These are phyloP conservation scores for Ophioderma brevispina DNA, from an alignment of 35 echinoderm and acorn worm genomes.

Conservation along the genomic window DNA sequence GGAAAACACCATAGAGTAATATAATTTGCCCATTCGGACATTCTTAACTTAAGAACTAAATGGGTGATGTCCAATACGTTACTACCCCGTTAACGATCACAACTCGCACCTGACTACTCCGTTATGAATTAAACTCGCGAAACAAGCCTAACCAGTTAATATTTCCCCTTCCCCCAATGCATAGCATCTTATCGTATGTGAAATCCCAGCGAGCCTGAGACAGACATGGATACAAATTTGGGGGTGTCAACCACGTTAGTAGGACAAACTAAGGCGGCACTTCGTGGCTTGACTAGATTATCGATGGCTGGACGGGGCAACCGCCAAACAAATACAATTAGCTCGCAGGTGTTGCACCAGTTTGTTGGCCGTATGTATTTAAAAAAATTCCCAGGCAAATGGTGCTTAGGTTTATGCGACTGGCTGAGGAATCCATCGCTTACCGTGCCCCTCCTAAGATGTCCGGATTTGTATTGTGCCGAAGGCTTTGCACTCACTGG, in stretches of 20 bases:
- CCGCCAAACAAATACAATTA: neutral
- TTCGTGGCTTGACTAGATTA: constrained; percentile 10
- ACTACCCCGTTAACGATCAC: too few species aligned
- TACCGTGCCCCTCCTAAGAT: neutral
- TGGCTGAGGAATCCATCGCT: neutral
- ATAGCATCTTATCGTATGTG: neutral
- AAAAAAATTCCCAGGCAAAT: neutral
- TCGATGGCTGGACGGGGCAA: neutral
- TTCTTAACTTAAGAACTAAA: too few species aligned
- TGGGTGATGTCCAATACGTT: too few species aligned
- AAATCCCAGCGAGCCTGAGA: neutral
- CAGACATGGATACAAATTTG: constrained; percentile 1
- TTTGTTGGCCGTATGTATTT: constrained; percentile 6
- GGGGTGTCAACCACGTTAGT: neutral
- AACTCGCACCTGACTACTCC: too few species aligned
- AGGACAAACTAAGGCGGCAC: neutral
- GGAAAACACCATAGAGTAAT: too few species aligned
- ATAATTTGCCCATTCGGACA: too few species aligned
- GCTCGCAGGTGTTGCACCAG: constrained; percentile 6
- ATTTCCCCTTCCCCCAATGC: neutral
- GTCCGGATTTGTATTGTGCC: too few species aligned
- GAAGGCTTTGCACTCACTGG: neutral
- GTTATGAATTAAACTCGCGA: neutral
- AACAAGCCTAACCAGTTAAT: neutral
- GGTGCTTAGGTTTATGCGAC: neutral